Conservation (phyloP, 2,888 invertebrate species). For the Ophion ventricosus region DNA sequence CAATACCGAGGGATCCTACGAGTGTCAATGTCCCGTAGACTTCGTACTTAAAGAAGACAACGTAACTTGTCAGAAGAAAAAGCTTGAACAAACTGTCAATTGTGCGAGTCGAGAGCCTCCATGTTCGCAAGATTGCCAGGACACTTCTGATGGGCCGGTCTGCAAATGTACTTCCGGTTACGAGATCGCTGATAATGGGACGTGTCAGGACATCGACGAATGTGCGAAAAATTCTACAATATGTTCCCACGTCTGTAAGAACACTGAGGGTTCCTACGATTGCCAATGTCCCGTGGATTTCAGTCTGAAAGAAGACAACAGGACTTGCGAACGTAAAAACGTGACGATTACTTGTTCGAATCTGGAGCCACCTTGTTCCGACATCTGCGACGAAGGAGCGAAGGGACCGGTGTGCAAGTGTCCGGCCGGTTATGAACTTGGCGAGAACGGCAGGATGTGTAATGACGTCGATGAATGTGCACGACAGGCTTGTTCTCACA, state of each 20-base stretch:
- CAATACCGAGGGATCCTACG: conserved; percentile 83
- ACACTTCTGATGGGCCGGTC: conserved; percentile 76
- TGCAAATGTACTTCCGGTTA: conserved; percentile 86
- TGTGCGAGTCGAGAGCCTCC: conserved; percentile 68
- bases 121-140: conserved; percentile 78
- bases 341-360: conserved; percentile 72
- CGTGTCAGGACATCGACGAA: conserved; percentile 85
- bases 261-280: conserved; percentile 83
- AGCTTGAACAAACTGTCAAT: conserved; percentile 72
- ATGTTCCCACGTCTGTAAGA: conserved; percentile 85
- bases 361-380: conserved; percentile 70
- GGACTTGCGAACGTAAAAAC: conserved; percentile 72
- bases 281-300: conserved; percentile 81
- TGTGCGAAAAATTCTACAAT: conserved; percentile 83
- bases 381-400: conserved; percentile 77
- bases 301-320: conserved; percentile 71
- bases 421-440: conserved; percentile 83
- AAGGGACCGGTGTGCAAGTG: conserved; percentile 84
- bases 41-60: conserved; percentile 76
- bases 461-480: conserved; percentile 85
- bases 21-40: conserved; percentile 81
- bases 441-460: conserved; percentile 80
- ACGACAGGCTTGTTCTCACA: conserved; percentile 85
- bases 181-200: conserved; percentile 79
- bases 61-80: conserved; percentile 66